Percentiles rank a stretch among this genome's conserved stretches.
Conservation (phyloP, 1,140 invertebrate genomes). For the Drosophila equinoxialis region DNA sequence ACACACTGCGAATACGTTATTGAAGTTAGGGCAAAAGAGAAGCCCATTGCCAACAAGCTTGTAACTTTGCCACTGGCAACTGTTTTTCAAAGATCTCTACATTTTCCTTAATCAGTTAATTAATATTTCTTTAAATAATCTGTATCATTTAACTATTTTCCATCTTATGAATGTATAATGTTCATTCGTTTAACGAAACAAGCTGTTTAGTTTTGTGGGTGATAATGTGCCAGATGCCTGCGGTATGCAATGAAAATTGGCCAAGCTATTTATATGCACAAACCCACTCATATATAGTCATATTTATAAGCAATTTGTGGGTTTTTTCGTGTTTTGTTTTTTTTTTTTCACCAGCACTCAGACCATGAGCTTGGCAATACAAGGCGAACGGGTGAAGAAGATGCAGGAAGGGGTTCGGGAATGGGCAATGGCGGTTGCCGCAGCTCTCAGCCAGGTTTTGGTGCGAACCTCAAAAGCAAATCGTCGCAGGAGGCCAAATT, state of each 20-base stretch:
- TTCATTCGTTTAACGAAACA: conserved; percentile 8
- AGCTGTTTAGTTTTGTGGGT: conserved; percentile 7
- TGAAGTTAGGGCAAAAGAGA: no score
- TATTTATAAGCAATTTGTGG: conserved; percentile 57
- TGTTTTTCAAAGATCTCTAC: no score
- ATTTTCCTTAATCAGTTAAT: no score
- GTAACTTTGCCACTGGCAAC: no score
- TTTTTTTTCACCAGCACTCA: conserved; percentile 42
- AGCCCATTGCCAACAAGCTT: no score
- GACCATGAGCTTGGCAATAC: conserved; percentile 27
- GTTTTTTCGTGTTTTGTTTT: conserved; percentile 9
- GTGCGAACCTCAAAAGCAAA: conserved; percentile 82
- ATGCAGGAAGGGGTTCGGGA: not conserved
- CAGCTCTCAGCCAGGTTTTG: conserved; percentile 63
- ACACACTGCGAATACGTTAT: no score
- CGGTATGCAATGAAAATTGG: conserved; percentile 46
- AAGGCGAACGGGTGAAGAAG: conserved; percentile 22
- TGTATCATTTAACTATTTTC: not conserved
- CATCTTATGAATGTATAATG: not conserved
- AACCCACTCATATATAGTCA: conserved; percentile 31
- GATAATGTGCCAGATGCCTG: not conserved
- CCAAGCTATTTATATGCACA: conserved; percentile 53
- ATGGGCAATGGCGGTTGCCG: conserved; percentile 40
- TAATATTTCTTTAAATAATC: not conserved
- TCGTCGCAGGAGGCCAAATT: conserved; percentile 84